Evolutionary conservation across 2,113 vertebrate species (phyloP), one percentile per base, ranked within the genome.

Genomic region (Oncorhynchus kisutch): DNA sequence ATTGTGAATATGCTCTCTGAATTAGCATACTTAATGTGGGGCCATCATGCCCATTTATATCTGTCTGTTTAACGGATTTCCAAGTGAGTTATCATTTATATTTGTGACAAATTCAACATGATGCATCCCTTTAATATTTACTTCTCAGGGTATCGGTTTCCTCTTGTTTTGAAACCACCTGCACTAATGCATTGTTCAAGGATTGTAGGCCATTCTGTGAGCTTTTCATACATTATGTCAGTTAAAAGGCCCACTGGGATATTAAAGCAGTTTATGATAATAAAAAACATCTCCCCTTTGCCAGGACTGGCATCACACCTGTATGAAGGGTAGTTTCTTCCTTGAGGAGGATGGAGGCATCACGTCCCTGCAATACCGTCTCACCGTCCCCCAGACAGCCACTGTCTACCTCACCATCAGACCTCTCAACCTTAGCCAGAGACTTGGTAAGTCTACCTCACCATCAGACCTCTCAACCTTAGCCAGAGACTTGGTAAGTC

Each of bases 301-400:
- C 20, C n/a, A 62, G 97, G 95, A 95, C 2, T 97, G 96, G 96
- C 94, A 93, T 0, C 82, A 88, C 59, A 86, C 83, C 34, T 91
- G 78, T 0, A 87, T 94, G 79, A 97, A 90, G 82, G 97, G 97
- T 71, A 97, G 96, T 82, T 97, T 99, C 88, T 97, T 95, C 88
- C 75, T 97, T 73, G 96, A 98, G 80, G 94, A 96, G 0, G 91
- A 94, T 67, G 92, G 95, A 24, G 94, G 91, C 67, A 93, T 97
- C 45, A 60, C 93, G 77, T 94, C 94, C 72, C 94, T 97, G 82
- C 96, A 95, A 79, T 98, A 97, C 87, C 92, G 86, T 70, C 82
- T 98, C 84, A 90, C 95, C 13, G 62, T 97, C 66, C 69, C 94
- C 27, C 92, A 96, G 11, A 94, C 88, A 4, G 93, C 95, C 79